Conservation (phyloP, 1,140 invertebrate genomes). For the Lamellibrachia luymesi region DNA sequence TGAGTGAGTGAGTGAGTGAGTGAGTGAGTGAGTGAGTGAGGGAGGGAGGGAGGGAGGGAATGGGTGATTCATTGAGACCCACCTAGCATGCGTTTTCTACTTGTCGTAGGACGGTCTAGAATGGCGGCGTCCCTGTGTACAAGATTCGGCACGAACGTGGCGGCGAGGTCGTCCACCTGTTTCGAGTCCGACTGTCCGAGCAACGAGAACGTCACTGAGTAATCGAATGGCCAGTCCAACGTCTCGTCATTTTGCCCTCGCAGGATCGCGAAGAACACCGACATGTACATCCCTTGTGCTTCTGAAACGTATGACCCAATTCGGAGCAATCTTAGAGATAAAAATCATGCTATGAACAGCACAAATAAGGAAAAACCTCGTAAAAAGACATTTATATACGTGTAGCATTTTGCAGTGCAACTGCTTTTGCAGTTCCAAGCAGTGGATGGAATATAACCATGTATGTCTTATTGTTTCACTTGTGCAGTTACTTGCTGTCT, state of each 20-base stretch:
- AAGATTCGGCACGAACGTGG: neutral
- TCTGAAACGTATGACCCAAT: neutral
- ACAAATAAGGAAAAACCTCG: neutral
- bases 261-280: constrained; percentile 29
- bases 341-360: neutral
- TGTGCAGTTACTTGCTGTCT: too few species aligned
- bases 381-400: neutral
- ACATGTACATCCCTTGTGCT: constrained; percentile 18
- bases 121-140: neutral
- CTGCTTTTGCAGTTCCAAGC: too few species aligned
- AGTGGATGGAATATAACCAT: too few species aligned
- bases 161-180: neutral
- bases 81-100: neutral
- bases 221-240: constrained; percentile 31
- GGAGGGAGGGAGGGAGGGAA: too few species aligned
- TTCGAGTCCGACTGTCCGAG: constrained; percentile 23
- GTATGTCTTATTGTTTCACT: too few species aligned
- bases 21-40: too few species aligned
- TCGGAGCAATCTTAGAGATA: neutral
- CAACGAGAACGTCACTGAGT: constrained; percentile 26
- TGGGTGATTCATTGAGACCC: neutral
- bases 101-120: neutral
- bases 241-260: constrained; percentile 29
- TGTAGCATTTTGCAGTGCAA: too few species aligned
- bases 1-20: too few species aligned